Evolutionary conservation across 2,888 invertebrate species (phyloP).

Genomic region (Poecilobothrus nobilitatus): DNA sequence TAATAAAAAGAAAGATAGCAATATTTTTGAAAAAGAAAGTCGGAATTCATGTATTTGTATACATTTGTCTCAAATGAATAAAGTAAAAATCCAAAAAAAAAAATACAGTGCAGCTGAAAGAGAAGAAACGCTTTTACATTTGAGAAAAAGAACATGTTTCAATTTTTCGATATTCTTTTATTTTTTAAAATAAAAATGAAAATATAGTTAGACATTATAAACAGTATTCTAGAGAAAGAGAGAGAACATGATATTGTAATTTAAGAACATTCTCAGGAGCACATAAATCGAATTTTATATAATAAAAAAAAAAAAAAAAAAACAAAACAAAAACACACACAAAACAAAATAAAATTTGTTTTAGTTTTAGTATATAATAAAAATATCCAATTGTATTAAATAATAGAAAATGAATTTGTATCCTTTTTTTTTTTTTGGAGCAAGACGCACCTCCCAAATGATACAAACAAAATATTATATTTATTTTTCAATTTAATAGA

Average conservation of each 20-base stretch:
- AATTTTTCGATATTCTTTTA: background rate
- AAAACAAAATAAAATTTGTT: no score
- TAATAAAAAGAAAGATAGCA: background rate
- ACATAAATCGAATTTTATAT: background rate
- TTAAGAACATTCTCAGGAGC: background rate
- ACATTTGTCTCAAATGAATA: background rate
- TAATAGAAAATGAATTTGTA: background rate
- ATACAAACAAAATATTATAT: no score
- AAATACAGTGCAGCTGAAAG: background rate
- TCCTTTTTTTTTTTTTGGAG: background rate
- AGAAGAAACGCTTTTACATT: background rate
- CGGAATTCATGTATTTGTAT: background rate
- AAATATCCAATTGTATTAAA: no score
- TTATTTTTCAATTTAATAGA: no score
- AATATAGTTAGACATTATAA: background rate
- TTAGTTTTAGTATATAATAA: no score
- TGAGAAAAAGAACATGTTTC: background rate
- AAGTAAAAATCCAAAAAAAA: background rate
- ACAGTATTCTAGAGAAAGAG: background rate
- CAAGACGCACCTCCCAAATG: no score
- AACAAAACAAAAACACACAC: no score
- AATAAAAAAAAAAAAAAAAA: background rate
- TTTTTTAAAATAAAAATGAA: no score
- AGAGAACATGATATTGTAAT: background rate
- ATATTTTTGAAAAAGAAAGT: background rate